Base-by-base conservation (phyloP, 2,888 invertebrate species). In the Lysandra coridon region DNA sequence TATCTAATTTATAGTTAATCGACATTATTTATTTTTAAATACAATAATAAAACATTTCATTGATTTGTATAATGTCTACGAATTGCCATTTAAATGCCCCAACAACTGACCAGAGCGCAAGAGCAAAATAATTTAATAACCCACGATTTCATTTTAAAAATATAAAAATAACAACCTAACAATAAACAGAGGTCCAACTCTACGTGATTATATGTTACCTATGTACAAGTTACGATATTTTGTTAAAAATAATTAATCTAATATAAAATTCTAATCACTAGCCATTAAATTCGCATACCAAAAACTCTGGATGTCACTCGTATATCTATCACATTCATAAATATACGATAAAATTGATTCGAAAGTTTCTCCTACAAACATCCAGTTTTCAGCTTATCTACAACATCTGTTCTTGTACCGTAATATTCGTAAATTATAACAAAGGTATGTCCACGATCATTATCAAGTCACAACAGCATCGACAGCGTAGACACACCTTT, bases 211-310 rank as follows among this genome's bases (percentile, higher is more conserved):
- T 80, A 85, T 80, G 82, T 82, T 83, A 82, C 84, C 87, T 91
- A 92, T 92, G 87, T 92, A 93, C 92, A 92, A 73, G 85, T 84
- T 83, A 82, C 85, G 85, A 85, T 88, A 87, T 85, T 87, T 88
- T 88, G 86, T 88, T 88, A 87, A 86, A 49, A 87, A 87, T 85
- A 83, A 83, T 85, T 86, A 90, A 86, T 83, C 91, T 92, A 92
- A 89, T 86, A 90, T 93, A 93, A 91, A 91, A 82, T 85, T 91
- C 94, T 94, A 94, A 93, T 94, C 94, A 94, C 94, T 94, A 94
- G 94, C 94, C 94, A 94, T 94, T 87, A 91, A 91, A 91, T 90
- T 93, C 91, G 92, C 91, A 88, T 90, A 88, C 86, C 89, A 88
- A 82, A 80, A 82, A 82, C 82, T 82, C 83, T 85, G 83, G 83